Evolutionary conservation across 2,797 vertebrate genomes (phyloP).

Genomic region (Lagocephalus sceleratus): DNA sequence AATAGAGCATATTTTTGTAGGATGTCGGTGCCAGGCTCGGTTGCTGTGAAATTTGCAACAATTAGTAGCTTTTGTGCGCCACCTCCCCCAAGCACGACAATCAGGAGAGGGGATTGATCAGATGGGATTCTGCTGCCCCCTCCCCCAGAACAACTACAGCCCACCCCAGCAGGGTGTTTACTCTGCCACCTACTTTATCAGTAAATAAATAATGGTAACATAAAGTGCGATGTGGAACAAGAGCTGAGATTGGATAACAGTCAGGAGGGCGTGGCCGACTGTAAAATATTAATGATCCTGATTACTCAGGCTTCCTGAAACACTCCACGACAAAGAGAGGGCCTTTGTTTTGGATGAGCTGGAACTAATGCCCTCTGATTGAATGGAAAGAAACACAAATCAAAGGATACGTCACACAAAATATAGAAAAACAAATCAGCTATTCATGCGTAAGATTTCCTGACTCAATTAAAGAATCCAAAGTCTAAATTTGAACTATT

Average conservation of each 20-base stretch:
- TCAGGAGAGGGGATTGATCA: conserved; percentile 14
- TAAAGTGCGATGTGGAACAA: conserved; percentile 57
- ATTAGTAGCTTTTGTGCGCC: no score
- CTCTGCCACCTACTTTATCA: conserved; percentile 53
- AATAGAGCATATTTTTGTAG: no score
- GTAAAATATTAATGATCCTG: conserved; percentile 76
- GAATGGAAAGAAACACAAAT: background rate
- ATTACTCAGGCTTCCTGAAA: conserved; percentile 57
- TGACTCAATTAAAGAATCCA: no score
- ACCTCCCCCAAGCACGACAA: conserved; percentile 12
- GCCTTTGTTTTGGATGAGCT: conserved; percentile 29
- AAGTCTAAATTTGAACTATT: no score
- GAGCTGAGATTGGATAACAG: conserved; percentile 60
- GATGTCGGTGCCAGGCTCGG: no score
- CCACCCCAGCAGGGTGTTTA: conserved; percentile 48
- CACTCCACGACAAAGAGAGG: conserved; percentile 29
- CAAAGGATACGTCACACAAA: background rate
- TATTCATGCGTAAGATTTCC: no score
- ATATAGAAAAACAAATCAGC: background rate
- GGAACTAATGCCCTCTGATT: conserved; percentile 11
- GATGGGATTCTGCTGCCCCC: conserved; percentile 12
- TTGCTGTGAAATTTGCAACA: no score
- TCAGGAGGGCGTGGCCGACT: conserved; percentile 44
- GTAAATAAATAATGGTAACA: conserved; percentile 76
- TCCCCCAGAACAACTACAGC: conserved; percentile 5